phyloP scores from a whole-genome alignment of 2,113 vertebrate species.

The Connochaetes taurinus region DNA sequence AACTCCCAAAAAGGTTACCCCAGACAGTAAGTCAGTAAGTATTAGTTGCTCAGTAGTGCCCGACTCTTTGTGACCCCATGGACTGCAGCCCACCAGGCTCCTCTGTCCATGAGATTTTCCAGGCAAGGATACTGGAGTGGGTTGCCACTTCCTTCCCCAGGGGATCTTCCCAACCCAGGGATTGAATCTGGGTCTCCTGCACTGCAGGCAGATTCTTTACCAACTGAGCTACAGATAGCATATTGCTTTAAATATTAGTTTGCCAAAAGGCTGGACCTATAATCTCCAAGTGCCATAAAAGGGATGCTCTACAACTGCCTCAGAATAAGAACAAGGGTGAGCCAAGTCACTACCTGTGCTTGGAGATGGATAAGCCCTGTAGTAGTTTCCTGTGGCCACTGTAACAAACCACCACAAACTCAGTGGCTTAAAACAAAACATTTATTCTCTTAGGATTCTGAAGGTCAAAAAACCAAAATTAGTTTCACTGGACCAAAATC shows the following conservation, averaged over 20 bases:
- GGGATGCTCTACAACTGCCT: too few relatives aligned
- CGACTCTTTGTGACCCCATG: neutral
- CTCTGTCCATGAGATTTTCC: neutral
- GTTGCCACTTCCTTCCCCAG: neutral
- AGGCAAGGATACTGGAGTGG: neutral
- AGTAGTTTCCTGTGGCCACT: neutral
- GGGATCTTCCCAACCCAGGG: neutral
- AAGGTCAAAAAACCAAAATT: neutral
- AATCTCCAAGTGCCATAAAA: neutral
- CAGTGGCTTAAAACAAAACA: neutral
- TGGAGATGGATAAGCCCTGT: neutral
- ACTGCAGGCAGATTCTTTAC: neutral
- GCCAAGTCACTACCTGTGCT: neutral
- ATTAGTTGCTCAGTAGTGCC: neutral
- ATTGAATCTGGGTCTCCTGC: neutral
- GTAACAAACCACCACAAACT: neutral
- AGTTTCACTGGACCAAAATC: neutral
- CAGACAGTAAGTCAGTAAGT: neutral
- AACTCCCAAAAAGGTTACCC: neutral
- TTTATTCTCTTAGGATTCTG: neutral
- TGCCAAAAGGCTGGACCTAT: neutral
- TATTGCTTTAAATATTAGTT: neutral
- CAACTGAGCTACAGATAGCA: neutral
- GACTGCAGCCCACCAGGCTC: neutral
- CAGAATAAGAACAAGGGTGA: too few relatives aligned